Base-by-base conservation (phyloP, 2,797 vertebrate species). In the Champsocephalus esox region DNA sequence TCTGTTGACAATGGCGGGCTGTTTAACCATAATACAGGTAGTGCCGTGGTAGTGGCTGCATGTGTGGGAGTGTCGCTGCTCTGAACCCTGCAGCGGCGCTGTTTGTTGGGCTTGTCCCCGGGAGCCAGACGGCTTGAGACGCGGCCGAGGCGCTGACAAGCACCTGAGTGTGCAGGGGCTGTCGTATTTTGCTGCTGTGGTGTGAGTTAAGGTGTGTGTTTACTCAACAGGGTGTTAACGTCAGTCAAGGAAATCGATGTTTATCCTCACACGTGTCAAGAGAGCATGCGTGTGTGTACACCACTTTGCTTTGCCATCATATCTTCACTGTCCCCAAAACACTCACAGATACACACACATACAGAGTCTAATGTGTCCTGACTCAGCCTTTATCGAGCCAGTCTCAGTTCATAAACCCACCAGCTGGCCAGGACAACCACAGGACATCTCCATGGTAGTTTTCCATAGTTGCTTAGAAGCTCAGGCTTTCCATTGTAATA, bases 161-260 rank as follows among this genome's bases (percentile, higher is more conserved):
- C 57, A 34, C 28, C 78, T 50, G 63, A 77, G 66, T 81, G 80
- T 78, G 65, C 75, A 17, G 80, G 55, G 51, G 66, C 55, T 71
- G 82, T 66, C 48, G 9, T 63, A 72, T 41, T 43, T 62, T 38
- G 48, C 60, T 4, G 48, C 58, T 14, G 60, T 59, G 73, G 58
- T 81, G 65, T 57, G 73, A 76, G 79, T 77, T 73, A 51, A 72
- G 77, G 71, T 69, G 74, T 72, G 51, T 93, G 91, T 93, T 94
- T 93, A 93, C 88, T 92, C 90, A 94, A 93, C 91, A 91, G 82
- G 72, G 83, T 87, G 88, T 92, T 90, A 93, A 90, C 71, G 79
- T 90, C 91, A 93, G 77, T 85, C 77, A 83, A 82, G 78, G 84
- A 90, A 84, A 84, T 87, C 66, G 3, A 80, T 92, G 89, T 93